phyloP scores from a whole-genome alignment of 2,888 invertebrate genomes.

The Clunio marinus region DNA sequence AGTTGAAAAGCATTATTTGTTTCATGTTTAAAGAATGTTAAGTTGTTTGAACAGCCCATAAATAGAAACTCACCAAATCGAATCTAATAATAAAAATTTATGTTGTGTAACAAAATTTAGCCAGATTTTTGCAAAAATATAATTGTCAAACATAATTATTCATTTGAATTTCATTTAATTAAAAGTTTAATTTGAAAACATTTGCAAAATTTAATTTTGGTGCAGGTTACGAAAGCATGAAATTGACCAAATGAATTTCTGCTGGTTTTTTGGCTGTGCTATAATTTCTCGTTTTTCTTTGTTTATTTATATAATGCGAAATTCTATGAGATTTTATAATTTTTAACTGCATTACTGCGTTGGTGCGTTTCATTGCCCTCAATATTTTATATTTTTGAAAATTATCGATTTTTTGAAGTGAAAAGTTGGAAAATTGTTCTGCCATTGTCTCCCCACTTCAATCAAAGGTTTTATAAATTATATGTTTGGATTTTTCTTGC shows the following conservation, averaged over 20 bases:
- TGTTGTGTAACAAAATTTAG: not conserved
- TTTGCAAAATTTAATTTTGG: conserved; percentile 1
- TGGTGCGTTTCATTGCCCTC: conserved; percentile 7
- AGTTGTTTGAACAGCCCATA: too few relatives aligned
- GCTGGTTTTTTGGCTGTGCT: not conserved
- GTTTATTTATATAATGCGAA: not conserved
- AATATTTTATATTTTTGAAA: not conserved
- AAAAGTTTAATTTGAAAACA: conserved; percentile 20
- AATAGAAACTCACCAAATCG: too few relatives aligned
- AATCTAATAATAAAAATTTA: too few relatives aligned
- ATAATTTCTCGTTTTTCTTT: not conserved
- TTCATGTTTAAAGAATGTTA: not conserved
- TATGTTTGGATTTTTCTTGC: too few relatives aligned
- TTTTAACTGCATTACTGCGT: conserved; percentile 19
- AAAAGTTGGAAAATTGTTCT: too few relatives aligned
- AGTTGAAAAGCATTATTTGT: too few relatives aligned
- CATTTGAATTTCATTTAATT: conserved; percentile 29
- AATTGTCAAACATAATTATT: conserved; percentile 33
- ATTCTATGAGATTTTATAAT: conserved; percentile 1
- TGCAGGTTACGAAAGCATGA: not conserved
- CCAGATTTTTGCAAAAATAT: not conserved
- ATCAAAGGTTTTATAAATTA: too few relatives aligned
- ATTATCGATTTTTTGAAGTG: conserved; percentile 6
- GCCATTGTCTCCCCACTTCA: too few relatives aligned
- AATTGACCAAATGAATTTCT: conserved; percentile 18